These are phyloP conservation scores for Apostichopus californicus DNA, from an alignment of 35 echinoderm and acorn worm genomes.

Conservation along the genomic window DNA sequence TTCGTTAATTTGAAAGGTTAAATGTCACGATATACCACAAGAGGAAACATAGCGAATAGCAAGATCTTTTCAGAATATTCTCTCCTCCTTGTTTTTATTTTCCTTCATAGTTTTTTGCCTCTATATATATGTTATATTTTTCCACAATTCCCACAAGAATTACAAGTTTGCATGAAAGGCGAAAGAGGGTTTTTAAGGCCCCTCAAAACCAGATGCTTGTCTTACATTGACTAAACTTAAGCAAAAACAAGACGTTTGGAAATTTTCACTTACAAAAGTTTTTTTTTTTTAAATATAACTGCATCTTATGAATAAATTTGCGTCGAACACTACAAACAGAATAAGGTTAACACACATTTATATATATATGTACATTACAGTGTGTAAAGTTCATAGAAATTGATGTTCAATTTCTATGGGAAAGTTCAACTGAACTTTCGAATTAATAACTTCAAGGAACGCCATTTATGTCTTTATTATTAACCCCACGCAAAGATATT, in stretches of 20 bases:
- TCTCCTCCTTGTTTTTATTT: neutral
- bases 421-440: neutral
- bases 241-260: neutral
- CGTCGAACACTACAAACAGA: neutral
- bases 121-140: neutral
- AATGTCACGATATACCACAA: too few relatives aligned
- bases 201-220: neutral
- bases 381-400: too few relatives aligned
- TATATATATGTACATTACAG: too few relatives aligned
- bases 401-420: neutral
- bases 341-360: too few relatives aligned
- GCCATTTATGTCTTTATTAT: neutral
- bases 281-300: neutral
- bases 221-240: neutral
- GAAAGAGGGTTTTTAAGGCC: neutral
- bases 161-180: constrained; percentile 8
- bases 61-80: neutral
- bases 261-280: neutral
- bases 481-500: too few relatives aligned
- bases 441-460: neutral
- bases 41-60: too few relatives aligned
- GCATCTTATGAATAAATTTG: constrained; percentile 12
- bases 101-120: too few relatives aligned
- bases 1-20: too few relatives aligned
- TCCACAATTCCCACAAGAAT: constrained; percentile 13